Evolutionary conservation across 2,797 vertebrate genomes (phyloP).

Genomic region (Sandelia bainsii): DNA sequence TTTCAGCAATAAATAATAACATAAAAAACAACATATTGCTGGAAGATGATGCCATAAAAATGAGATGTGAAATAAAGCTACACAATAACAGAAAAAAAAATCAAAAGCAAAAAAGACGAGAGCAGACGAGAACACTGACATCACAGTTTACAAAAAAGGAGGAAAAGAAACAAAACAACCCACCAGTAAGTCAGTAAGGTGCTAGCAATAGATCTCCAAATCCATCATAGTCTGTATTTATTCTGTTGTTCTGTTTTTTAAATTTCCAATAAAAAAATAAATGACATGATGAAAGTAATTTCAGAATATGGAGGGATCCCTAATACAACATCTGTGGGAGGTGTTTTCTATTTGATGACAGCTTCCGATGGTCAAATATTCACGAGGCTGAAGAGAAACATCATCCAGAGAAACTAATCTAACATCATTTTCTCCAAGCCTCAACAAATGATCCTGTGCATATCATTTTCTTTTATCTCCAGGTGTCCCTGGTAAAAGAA

Average conservation of each 20-base stretch:
- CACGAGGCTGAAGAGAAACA: constrained; percentile 90
- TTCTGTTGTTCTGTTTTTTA: constrained; percentile 74
- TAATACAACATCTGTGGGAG: constrained; percentile 80
- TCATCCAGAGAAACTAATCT: constrained; percentile 89
- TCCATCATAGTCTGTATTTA: constrained; percentile 88
- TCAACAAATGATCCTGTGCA: constrained; percentile 75
- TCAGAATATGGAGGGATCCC: constrained; percentile 83
- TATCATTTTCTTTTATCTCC: constrained; percentile 60
- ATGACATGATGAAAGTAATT: constrained; percentile 85
- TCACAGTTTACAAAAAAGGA: constrained; percentile 74
- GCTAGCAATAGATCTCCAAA: constrained; percentile 88
- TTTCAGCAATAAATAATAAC: constrained; percentile 83
- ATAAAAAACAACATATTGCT: constrained; percentile 67
- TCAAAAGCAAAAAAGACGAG: constrained; percentile 57
- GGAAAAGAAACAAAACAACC: constrained; percentile 76
- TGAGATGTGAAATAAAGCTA: constrained; percentile 68
- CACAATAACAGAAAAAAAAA: constrained; percentile 60
- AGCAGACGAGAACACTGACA: constrained; percentile 64
- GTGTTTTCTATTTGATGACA: constrained; percentile 82
- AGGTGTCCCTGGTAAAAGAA: constrained; percentile 58
- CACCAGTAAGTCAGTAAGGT: constrained; percentile 86
- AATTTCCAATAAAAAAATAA: constrained; percentile 84
- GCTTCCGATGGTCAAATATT: constrained; percentile 90
- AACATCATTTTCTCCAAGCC: constrained; percentile 88
- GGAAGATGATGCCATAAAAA: constrained; percentile 71